phyloP scores from a whole-genome alignment of 2,113 vertebrate species.

The Microtus pennsylvanicus region DNA sequence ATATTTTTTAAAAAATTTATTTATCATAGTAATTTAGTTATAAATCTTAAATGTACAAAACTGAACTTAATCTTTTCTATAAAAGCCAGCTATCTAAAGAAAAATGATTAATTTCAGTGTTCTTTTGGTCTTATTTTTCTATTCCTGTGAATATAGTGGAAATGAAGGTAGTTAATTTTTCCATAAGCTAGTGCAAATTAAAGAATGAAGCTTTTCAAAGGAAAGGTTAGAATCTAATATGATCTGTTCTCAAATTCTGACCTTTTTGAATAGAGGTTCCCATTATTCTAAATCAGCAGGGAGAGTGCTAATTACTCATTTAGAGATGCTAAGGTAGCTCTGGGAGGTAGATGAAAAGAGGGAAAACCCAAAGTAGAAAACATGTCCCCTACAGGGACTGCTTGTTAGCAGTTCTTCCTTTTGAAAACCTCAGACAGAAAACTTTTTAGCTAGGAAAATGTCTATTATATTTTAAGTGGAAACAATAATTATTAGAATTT shows the following conservation, averaged over 20 bases:
- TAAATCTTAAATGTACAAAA: neutral
- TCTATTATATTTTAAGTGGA: conserved; percentile 41
- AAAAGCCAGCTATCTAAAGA: neutral
- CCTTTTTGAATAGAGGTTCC: conserved; percentile 55
- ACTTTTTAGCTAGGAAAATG: neutral
- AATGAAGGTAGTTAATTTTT: conserved; percentile 53
- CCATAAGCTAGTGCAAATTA: conserved; percentile 46
- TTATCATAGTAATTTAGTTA: neutral
- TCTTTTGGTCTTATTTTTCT: neutral
- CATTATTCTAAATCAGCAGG: conserved; percentile 69
- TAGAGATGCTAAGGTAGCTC: conserved; percentile 38
- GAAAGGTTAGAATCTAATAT: conserved; percentile 59
- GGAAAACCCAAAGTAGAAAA: conserved; percentile 50
- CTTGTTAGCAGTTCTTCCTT: conserved; percentile 46
- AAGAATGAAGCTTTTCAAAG: conserved; percentile 64
- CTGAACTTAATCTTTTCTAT: neutral
- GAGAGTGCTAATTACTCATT: conserved; percentile 72
- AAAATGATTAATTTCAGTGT: conserved; percentile 1
- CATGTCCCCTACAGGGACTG: conserved; percentile 6
- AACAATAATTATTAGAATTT: conserved; percentile 46
- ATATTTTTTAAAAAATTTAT: neutral
- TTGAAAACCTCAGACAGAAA: neutral
- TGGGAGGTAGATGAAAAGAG: conserved; percentile 54
- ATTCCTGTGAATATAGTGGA: neutral
- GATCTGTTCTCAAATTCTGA: conserved; percentile 67